Base-by-base conservation (phyloP, 2,797 vertebrate species). In the Lagocephalus sceleratus region DNA sequence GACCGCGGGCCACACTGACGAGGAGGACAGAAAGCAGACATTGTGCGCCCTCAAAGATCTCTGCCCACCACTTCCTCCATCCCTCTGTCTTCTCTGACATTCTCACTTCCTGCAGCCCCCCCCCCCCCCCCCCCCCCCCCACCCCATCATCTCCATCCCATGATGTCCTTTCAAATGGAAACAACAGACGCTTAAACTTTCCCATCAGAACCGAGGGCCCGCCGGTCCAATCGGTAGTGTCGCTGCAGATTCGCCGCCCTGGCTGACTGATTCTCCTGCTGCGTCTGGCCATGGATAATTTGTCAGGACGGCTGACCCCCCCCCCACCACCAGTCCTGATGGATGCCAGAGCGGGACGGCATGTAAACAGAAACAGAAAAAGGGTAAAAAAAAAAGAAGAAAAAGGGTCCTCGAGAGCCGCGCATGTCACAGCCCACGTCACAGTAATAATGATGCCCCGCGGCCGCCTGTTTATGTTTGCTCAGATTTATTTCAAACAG, bases 21-120 rank as follows among this genome's bases (percentile, higher is more conserved):
- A 73, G 57, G 58, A 61, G n/a, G 63, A 81, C 78, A 81, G 78
- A 84, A 76, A 76, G 73, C 76, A 74, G 84, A 84, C 81, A 81
- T 75, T 90, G 86, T 90, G 80, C 70, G 70, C 74, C 70, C 81
- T 82, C 65, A 83, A 79, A 82, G 81, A 84, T 84, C 73, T 66
- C 68, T 67, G 73, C 67, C 67, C 19, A 71, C 54, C 42, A 20
- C 76, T 73, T 85, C 81, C 81, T 80, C 54, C 59, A 26, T 23
- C 66, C 54, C 47, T 16, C 10, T 43, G 59, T 52, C 64, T 40
- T 22, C 55, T 55, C 16, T 76, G 73, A 70, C 78, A 67, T 84
- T 75, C 77, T 71, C 74, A 82, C 80, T 86, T 87, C 80, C 82
- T 83, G 82, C n/a, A n/a, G n/a, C 68, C 64, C 52, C 51, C 69